Conservation (phyloP, 2,113 vertebrate genomes). For the Electrona antarctica region DNA sequence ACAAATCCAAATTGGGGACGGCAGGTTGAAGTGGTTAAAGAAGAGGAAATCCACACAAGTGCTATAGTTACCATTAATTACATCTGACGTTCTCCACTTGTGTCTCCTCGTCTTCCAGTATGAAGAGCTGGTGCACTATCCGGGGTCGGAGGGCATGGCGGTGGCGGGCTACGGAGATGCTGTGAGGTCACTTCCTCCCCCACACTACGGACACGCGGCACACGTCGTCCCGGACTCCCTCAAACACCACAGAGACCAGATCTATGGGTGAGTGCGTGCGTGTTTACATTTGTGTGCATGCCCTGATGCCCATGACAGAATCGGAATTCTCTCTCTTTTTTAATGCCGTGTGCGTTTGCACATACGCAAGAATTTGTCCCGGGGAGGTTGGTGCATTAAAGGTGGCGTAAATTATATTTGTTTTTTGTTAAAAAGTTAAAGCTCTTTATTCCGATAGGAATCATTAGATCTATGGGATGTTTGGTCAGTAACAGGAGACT, state of each 20-base stretch:
- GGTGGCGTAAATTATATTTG: too few species aligned
- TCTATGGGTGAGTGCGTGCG: slow-evolving; percentile 75
- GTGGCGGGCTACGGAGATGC: slow-evolving; percentile 79
- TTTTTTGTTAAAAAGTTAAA: too few species aligned
- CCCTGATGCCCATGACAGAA: not conserved
- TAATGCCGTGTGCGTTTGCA: not conserved
- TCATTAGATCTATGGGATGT: too few species aligned
- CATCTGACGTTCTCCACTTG: slow-evolving; percentile 23
- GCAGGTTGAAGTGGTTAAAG: too few species aligned
- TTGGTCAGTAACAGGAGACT: too few species aligned
- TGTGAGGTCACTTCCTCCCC: slow-evolving; percentile 74
- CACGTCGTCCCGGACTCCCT: slow-evolving; percentile 78
- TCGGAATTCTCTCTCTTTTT: not conserved
- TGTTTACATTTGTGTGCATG: slow-evolving; percentile 13
- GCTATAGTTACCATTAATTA: not conserved
- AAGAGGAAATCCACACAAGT: too few species aligned
- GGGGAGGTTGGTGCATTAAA: too few species aligned
- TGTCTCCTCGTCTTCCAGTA: slow-evolving; percentile 69
- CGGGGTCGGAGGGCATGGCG: slow-evolving; percentile 79
- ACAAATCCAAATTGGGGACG: too few species aligned
- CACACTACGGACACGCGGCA: slow-evolving; percentile 73
- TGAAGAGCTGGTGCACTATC: slow-evolving; percentile 84
- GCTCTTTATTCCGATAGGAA: too few species aligned
- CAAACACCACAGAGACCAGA: slow-evolving; percentile 83
- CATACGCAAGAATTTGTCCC: too few species aligned